A percentile compares a stretch with the other conserved stretches of the same genome.
Conservation (phyloP, 1,140 invertebrate species). For the Probaryconus sp. region DNA sequence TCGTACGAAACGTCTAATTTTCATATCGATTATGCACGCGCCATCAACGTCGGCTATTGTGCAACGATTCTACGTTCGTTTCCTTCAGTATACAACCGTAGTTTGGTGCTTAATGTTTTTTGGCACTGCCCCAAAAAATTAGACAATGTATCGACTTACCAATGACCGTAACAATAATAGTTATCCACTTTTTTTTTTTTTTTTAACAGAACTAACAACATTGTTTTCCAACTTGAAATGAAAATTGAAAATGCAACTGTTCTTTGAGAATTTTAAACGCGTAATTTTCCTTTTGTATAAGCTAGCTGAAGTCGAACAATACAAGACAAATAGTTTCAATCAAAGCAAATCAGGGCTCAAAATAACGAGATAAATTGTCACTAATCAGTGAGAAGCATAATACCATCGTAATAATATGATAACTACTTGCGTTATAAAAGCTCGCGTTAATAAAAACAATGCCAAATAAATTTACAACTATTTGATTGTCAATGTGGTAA, state of each 20-base stretch:
- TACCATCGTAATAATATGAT: not conserved
- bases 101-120: not conserved
- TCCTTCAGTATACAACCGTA: not conserved
- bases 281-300: slow-evolving; percentile 2
- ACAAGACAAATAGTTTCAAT: slow-evolving; percentile 26
- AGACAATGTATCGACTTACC: not conserved
- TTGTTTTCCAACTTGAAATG: too few relatives aligned
- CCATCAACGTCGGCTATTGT: too few relatives aligned
- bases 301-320: not conserved
- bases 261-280: not conserved
- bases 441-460: not conserved
- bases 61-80: not conserved
- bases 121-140: not conserved
- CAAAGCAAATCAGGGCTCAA: slow-evolving; percentile 29
- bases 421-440: too few relatives aligned
- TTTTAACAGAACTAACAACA: too few relatives aligned
- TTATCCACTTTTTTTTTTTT: too few relatives aligned
- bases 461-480: not conserved
- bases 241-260: too few relatives aligned
- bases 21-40: slow-evolving; percentile 3
- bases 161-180: not conserved
- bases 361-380: slow-evolving; percentile 28
- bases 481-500: too few relatives aligned
- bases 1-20: slow-evolving; percentile 2
- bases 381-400: slow-evolving; percentile 13